A percentile compares a stretch with the other conserved stretches of the same genome.
Evolutionary conservation across 2,888 invertebrate genomes (phyloP).

Genomic region (Parapristionchus giblindavisi): DNA sequence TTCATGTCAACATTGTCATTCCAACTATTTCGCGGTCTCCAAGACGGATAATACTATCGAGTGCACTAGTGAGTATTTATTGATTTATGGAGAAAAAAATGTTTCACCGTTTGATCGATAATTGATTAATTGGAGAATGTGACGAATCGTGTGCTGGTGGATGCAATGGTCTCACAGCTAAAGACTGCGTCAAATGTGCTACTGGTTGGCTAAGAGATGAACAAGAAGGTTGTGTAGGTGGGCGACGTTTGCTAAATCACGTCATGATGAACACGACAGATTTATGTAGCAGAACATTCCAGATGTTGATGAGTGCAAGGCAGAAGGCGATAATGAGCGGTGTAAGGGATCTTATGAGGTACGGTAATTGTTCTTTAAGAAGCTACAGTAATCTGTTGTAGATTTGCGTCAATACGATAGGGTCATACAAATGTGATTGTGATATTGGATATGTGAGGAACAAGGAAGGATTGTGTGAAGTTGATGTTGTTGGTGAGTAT

Average conservation of each 20-base stretch:
- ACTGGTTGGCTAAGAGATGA: conserved; percentile 59
- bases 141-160: conserved; percentile 66
- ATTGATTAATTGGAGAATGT: conserved; percentile 56
- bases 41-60: conserved; percentile 40
- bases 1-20: conserved; percentile 81
- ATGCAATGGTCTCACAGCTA: conserved; percentile 55
- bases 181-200: conserved; percentile 62
- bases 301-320: conserved; percentile 37
- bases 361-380: neutral
- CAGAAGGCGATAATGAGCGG: conserved; percentile 35
- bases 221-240: conserved; percentile 61
- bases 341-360: conserved; percentile 27
- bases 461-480: conserved; percentile 49
- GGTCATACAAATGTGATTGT: conserved; percentile 65
- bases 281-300: neutral
- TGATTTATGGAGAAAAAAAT: conserved; percentile 37
- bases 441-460: conserved; percentile 56
- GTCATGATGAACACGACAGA: neutral
- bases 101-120: neutral
- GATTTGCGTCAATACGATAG: conserved; percentile 62
- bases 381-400: neutral
- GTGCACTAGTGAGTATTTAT: conserved; percentile 19
- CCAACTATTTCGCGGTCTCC: conserved; percentile 60
- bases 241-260: neutral
- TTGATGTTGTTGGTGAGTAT: conserved; percentile 65